These are phyloP conservation scores for Alosa sapidissima DNA, from an alignment of 2,797 vertebrate genomes.

Conservation along the genomic window DNA sequence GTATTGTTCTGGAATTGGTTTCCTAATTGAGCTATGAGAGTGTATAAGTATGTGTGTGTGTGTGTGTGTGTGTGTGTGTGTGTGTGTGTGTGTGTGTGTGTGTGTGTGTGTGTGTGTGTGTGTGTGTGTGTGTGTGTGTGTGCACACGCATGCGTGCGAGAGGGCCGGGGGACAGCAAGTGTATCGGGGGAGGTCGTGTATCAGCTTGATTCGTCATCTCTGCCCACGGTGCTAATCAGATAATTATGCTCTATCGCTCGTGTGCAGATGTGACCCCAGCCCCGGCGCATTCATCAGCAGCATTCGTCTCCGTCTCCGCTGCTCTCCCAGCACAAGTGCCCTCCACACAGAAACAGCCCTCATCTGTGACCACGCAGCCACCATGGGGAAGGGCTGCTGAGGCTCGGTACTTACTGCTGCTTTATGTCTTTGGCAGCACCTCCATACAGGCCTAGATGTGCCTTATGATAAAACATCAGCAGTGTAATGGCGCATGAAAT, in stretches of 20 bases:
- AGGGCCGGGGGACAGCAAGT: neutral
- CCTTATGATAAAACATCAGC: neutral
- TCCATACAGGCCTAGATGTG: neutral
- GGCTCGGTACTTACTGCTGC: neutral
- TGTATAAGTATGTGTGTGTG: neutral
- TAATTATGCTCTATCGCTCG: constrained; percentile 13
- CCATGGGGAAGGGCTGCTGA: too few species aligned
- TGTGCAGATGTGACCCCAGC: constrained; percentile 7
- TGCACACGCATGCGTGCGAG: neutral
- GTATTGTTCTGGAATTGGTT: constrained; percentile 15
- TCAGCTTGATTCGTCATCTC: neutral
- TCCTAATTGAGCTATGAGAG: neutral
- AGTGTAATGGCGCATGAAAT: constrained; percentile 3
- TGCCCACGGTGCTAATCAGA: constrained; percentile 12
- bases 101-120: neutral
- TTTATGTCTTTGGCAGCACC: neutral
- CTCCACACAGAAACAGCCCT: neutral
- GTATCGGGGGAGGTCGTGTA: neutral
- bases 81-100: neutral
- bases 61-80: neutral
- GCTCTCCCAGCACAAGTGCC: neutral
- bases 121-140: neutral
- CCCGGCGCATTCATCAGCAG: neutral
- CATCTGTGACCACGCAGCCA: neutral
- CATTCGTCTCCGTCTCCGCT: neutral